These are phyloP conservation scores for Enteromius argenteus DNA, from an alignment of 2,797 vertebrate genomes.

Conservation along the genomic window DNA sequence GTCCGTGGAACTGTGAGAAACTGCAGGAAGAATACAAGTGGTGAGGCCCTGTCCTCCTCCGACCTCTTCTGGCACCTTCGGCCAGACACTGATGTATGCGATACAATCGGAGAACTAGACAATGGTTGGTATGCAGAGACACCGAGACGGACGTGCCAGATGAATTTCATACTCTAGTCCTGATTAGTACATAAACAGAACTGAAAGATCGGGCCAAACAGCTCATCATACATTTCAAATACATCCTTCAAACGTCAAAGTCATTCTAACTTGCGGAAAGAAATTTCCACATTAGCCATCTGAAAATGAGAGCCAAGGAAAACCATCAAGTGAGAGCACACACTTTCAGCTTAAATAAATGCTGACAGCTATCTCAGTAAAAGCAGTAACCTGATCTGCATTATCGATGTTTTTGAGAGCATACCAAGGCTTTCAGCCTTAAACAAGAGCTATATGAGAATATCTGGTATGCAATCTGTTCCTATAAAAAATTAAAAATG, in stretches of 20 bases:
- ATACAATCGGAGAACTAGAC: slow-evolving; percentile 9
- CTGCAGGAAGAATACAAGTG: slow-evolving; percentile 67
- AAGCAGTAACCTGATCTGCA: slow-evolving; percentile 24
- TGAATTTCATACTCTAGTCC: slow-evolving; percentile 27
- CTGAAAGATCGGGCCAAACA: slow-evolving; percentile 33
- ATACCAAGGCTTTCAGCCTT: background rate
- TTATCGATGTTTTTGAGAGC: slow-evolving; percentile 28
- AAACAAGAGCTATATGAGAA: background rate
- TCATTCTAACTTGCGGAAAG: slow-evolving; percentile 5
- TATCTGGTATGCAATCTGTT: background rate
- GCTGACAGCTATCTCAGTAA: slow-evolving; percentile 28
- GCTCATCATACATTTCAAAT: slow-evolving; percentile 42
- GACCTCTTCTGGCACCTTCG: slow-evolving; percentile 22
- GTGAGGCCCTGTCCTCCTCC: slow-evolving; percentile 16
- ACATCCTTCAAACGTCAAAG: slow-evolving; percentile 35
- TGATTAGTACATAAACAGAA: slow-evolving; percentile 38
- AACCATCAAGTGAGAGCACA: slow-evolving; percentile 29
- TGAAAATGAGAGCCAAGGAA: slow-evolving; percentile 36
- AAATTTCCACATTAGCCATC: slow-evolving; percentile 36
- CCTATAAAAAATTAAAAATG: background rate
- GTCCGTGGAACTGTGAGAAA: slow-evolving; percentile 92
- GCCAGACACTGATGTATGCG: background rate
- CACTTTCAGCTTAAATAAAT: slow-evolving; percentile 17
- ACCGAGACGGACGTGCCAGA: slow-evolving; percentile 2
- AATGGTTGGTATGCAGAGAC: slow-evolving; percentile 9